Base-by-base conservation (phyloP, 2,797 vertebrate genomes). In the Tauraco hartlaubi region DNA sequence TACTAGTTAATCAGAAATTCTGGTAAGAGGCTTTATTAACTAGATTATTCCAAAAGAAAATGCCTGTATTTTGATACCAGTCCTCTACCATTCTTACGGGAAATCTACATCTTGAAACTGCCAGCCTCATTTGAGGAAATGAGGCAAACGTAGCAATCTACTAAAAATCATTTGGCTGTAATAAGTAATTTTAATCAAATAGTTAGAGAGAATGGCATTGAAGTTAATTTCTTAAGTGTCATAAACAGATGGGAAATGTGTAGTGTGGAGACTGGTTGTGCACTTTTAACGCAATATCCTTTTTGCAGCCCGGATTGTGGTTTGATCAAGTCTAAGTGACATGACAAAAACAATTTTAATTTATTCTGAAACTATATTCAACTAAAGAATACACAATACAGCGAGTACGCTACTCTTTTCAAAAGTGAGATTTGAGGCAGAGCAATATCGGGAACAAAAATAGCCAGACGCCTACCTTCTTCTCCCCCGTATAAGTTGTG, bases 161-260 rank as follows among this genome's bases (percentile, higher is more conserved):
- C 94, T 97, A 81, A 90, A 96, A 95, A 94, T 95, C 59, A 43
- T 88, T 96, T 93, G 89, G 85, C 72, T 88, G 44, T 51, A 91
- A 78, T 84, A 92, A 91, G 91, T 96, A 75, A 91, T 97, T 97
- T 96, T 95, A 96, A 96, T 92, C 92, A 93, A 97, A 95, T 39
- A 96, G 62, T 87, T 90, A 91, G 75, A 76, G 64, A 94, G 71
- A 96, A 96, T 85, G 59, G 74, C 90, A 90, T 9, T 58, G 84
- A 66, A 95, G 92, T 89, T 79, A 62, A 94, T 91, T 92, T 92
- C 85, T 76, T 41, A 85, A 87, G 80, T 64, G n/a, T 76, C 88
- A 78, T 55, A 58, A 77, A 75, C 88, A 95, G 92, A 96, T 84
- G 79, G 94, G 85, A 54, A 96, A 95, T 91, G 88, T 35, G 85